phyloP scores from a whole-genome alignment of 2,888 invertebrate genomes.

The Cheilosia soror region DNA sequence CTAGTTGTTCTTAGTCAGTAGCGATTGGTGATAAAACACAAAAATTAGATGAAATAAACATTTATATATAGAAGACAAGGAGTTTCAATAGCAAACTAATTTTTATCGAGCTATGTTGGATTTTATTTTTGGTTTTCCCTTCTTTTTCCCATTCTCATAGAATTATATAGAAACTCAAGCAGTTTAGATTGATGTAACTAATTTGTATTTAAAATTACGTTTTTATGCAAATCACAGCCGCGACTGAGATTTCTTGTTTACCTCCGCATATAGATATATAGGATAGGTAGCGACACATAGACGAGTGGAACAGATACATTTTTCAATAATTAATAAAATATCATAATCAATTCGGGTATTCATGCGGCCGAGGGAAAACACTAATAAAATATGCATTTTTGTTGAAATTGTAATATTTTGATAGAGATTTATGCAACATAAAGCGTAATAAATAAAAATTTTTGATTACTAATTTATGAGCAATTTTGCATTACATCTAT shows the following conservation, averaged over 20 bases:
- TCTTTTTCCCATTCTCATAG: conserved; percentile 8
- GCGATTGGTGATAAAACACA: conserved; percentile 51
- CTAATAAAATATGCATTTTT: conserved; percentile 56
- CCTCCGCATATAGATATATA: conserved; percentile 28
- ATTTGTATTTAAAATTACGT: conserved; percentile 70
- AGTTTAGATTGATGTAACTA: conserved; percentile 70
- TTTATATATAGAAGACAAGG: conserved; percentile 45
- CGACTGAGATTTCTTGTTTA: conserved; percentile 48
- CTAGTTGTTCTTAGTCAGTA: conserved; percentile 21
- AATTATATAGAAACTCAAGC: conserved; percentile 64
- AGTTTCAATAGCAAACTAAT: conserved; percentile 55
- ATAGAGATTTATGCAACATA: conserved; percentile 63
- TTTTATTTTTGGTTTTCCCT: not conserved
- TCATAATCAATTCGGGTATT: conserved; percentile 68
- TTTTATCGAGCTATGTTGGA: conserved; percentile 46
- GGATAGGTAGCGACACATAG: not conserved
- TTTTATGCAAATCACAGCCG: conserved; percentile 66
- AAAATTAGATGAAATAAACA: conserved; percentile 54
- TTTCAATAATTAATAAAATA: conserved; percentile 73
- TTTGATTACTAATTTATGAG: conserved; percentile 73
- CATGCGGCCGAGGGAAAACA: conserved; percentile 39
- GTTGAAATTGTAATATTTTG: conserved; percentile 10
- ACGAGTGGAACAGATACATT: conserved; percentile 63
- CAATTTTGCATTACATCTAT: conserved; percentile 62
- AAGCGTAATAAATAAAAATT: conserved; percentile 58